Evolutionary conservation across 2,888 invertebrate genomes (phyloP), one percentile per base, ranked within the genome.

Genomic region (Tryphoninae sp.): DNA sequence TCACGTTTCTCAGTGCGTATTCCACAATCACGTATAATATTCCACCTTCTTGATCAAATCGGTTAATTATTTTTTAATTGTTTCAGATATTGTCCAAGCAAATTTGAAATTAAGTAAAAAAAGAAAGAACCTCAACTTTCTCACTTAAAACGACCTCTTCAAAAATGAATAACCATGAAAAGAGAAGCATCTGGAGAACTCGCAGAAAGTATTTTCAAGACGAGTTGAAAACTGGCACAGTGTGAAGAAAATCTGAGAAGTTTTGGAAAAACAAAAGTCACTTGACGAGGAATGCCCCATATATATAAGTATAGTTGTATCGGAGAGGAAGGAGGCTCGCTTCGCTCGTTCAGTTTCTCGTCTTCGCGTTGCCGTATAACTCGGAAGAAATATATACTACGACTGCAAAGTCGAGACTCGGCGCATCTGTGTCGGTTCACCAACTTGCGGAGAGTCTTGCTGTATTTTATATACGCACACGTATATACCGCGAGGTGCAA

Each of bases 401-500:
- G 19, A 59, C 51, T 51, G 19, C 23, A 33, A 72, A 23, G 7
- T 49, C 61, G 23, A 51, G 26, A 45, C 45, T 45, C 26, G 4
- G 9, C 23, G 23, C 1, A 1, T 51, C 23, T 59, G 61, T 51
- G 61, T 72, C 58, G 45, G 45, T 49, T 59, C 45, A 13, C 11
- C 58, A 45, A 16, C 59, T 59, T 45, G 59, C 26, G 16, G 16
- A 42, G 58, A 58, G 69, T 11, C 45, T 59, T 26, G 26, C 59
- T 26, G 26, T 45, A 59, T 59, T 26, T 49, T 22, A 58, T 71
- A 71, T 53, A 55, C 22, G 13, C 13, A 3, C 13, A 45, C 13
- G 13, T 45, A 45, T 45, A 45, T 45, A 45, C 13, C 45, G 73
- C 58, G 55, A 78, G 78, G 59, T 65, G 74, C 78, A 81, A 81